phyloP scores from a whole-genome alignment of 2,797 vertebrate species.

The Pseudomugil gertrudae region DNA sequence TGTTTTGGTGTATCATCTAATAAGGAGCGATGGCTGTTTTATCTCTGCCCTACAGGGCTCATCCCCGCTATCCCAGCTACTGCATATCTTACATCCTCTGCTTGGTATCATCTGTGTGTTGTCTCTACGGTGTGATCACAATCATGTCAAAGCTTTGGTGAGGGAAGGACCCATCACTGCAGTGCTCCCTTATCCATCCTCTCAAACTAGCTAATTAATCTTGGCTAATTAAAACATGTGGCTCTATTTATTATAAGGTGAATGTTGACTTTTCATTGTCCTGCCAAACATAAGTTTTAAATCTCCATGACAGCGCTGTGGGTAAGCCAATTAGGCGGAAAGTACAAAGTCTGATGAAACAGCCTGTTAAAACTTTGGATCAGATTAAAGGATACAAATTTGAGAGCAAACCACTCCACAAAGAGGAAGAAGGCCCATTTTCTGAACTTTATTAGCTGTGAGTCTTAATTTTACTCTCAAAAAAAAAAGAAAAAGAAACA shows the following conservation, averaged over 20 bases:
- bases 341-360: slow-evolving; percentile 46
- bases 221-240: slow-evolving; percentile 75
- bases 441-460: slow-evolving; percentile 37
- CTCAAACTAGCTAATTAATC: slow-evolving; percentile 68
- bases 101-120: slow-evolving; percentile 31
- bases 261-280: slow-evolving; percentile 60
- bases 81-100: slow-evolving; percentile 40
- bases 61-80: slow-evolving; percentile 21
- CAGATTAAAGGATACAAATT: slow-evolving; percentile 48
- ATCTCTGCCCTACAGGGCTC: slow-evolving; percentile 28
- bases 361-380: slow-evolving; percentile 65
- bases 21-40: slow-evolving; percentile 49
- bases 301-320: slow-evolving; percentile 49
- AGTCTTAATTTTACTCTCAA: slow-evolving; percentile 7
- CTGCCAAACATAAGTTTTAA: slow-evolving; percentile 64
- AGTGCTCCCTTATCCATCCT: slow-evolving; percentile 53
- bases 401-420: slow-evolving; percentile 33
- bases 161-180: slow-evolving; percentile 47
- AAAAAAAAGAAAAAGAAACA: slow-evolving; percentile 9
- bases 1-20: slow-evolving; percentile 40
- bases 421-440: slow-evolving; percentile 33
- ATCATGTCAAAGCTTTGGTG: slow-evolving; percentile 40
- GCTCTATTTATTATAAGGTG: slow-evolving; percentile 60
- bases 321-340: slow-evolving; percentile 68
- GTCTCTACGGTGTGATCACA: slow-evolving; percentile 38